Percentiles rank a stretch among this genome's conserved stretches.
Conservation (phyloP, 2,113 vertebrate genomes). For the Mobula birostris region DNA sequence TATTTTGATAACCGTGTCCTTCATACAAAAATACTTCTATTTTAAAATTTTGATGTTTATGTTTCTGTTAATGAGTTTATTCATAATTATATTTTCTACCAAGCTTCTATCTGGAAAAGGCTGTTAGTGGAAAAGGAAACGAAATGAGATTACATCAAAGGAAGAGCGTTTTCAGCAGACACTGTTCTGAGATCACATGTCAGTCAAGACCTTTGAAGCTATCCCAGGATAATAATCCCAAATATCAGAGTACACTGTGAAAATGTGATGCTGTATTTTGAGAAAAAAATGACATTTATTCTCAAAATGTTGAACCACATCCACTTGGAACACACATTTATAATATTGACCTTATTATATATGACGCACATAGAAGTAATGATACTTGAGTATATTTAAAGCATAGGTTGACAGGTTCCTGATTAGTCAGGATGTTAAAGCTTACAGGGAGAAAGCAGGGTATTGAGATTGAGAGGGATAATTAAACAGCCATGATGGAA, state of each 20-base stretch:
- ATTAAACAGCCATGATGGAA: no score
- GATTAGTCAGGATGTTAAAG: no score
- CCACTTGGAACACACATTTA: not conserved
- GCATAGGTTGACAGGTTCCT: no score
- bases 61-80: not conserved
- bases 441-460: no score
- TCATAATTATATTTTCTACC: not conserved
- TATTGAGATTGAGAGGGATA: no score
- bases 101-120: not conserved
- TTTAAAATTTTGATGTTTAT: not conserved
- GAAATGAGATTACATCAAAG: not conserved
- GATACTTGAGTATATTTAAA: not conserved
- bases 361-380: not conserved
- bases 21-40: not conserved
- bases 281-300: no score
- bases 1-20: not conserved
- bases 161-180: not conserved
- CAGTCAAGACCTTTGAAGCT: not conserved
- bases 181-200: not conserved
- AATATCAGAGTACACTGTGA: not conserved
- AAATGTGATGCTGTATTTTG: not conserved
- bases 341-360: not conserved
- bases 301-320: not conserved
- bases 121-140: not conserved
- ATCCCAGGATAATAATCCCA: no score